Conservation (phyloP, 1,140 invertebrate genomes). For the Ceratitis capitata region DNA sequence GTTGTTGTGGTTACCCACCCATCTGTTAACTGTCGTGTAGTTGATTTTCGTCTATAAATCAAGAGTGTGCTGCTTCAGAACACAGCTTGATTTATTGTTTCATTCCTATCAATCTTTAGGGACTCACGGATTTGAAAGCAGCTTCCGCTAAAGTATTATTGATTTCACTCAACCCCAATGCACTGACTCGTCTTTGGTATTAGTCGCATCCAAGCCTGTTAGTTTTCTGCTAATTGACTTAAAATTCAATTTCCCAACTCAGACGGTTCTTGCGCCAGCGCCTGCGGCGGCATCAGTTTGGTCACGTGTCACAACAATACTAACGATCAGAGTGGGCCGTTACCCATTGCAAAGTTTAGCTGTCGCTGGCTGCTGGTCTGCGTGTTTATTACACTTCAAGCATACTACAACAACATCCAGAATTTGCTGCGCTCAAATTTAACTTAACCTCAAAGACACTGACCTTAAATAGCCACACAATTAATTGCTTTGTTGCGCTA, state of each 20-base stretch:
- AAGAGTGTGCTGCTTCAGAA: not conserved
- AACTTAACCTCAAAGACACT: conserved; percentile 29
- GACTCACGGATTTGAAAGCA: not conserved
- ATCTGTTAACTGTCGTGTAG: conserved; percentile 5
- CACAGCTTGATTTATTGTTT: conserved; percentile 5
- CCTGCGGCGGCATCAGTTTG: not conserved
- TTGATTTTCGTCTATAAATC: conserved; percentile 22
- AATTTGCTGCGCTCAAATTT: not conserved
- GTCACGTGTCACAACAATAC: conserved; percentile 23
- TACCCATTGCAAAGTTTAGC: not conserved
- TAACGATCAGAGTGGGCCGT: not conserved
- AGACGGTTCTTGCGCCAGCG: not conserved
- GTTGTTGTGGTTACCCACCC: not conserved
- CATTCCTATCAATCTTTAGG: not conserved
- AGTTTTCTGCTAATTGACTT: conserved; percentile 21
- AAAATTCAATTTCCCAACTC: conserved; percentile 25
- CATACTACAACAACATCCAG: not conserved
- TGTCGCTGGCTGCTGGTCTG: not conserved
- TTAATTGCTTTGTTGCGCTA: conserved; percentile 3
- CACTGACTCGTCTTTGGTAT: not conserved
- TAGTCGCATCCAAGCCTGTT: not conserved
- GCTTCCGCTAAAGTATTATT: not conserved
- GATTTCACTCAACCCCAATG: not conserved
- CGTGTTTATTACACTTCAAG: not conserved
- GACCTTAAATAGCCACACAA: not conserved